Conservation (phyloP, 2,888 invertebrate species). For the Xylota sylvarum region DNA sequence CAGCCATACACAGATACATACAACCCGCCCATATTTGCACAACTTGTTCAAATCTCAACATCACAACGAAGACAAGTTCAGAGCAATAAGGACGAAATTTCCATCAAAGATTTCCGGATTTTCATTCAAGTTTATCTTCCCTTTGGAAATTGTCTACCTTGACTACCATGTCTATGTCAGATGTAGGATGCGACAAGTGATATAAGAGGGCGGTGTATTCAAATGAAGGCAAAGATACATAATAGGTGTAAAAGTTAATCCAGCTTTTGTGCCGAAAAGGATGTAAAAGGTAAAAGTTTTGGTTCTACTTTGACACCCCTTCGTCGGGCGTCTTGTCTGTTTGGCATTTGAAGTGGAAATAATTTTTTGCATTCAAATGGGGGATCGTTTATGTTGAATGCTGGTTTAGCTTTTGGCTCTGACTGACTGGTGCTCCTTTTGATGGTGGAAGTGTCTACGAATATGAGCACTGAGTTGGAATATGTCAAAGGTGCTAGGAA, state of each 20-base stretch:
- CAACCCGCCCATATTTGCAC: conserved; percentile 47
- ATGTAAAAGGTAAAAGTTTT: conserved; percentile 12
- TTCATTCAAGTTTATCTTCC: conserved; percentile 51
- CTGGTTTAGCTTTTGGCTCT: conserved; percentile 7
- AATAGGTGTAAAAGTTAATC: conserved; percentile 62
- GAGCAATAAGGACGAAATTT: conserved; percentile 41
- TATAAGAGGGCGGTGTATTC: conserved; percentile 20
- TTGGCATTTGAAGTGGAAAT: conserved; percentile 53
- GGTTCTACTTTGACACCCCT: not conserved
- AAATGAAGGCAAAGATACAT: conserved; percentile 36
- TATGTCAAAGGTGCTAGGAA: not conserved
- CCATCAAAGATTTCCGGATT: conserved; percentile 55
- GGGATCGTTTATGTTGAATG: conserved; percentile 13
- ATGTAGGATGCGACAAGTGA: not conserved
- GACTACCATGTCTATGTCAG: conserved; percentile 29
- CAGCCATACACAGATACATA: not conserved
- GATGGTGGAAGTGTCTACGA: conserved; percentile 17
- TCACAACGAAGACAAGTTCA: conserved; percentile 42
- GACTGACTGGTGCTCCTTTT: conserved; percentile 30
- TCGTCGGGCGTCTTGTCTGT: not conserved
- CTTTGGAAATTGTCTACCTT: conserved; percentile 29
- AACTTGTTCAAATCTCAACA: conserved; percentile 56
- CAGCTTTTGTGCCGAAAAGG: conserved; percentile 46
- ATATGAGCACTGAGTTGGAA: conserved; percentile 2
- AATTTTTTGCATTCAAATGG: conserved; percentile 52